These are phyloP conservation scores for Onychomys torridus DNA, from an alignment of 2,797 vertebrate species.

Conservation along the genomic window DNA sequence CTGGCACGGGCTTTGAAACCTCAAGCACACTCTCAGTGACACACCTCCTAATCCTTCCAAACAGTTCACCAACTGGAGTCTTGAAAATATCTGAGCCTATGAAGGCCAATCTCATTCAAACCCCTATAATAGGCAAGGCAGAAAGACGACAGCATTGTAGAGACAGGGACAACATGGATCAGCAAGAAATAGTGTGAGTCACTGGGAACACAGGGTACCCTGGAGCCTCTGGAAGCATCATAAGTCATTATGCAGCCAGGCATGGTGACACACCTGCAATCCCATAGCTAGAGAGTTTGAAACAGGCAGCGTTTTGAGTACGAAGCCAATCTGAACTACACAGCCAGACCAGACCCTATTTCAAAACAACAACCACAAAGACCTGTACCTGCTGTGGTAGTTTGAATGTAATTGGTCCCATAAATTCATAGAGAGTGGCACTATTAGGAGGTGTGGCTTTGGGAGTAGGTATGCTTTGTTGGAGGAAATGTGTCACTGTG, in stretches of 20 bases:
- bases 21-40: neutral
- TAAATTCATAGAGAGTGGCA: neutral
- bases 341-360: neutral
- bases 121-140: neutral
- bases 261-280: neutral
- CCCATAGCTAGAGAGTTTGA: neutral
- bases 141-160: neutral
- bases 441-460: neutral
- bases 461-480: neutral
- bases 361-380: neutral
- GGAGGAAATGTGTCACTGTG: neutral
- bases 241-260: neutral
- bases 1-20: too few species aligned
- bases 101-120: neutral
- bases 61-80: neutral
- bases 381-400: neutral
- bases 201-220: neutral
- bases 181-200: neutral
- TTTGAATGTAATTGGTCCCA: neutral
- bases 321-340: neutral
- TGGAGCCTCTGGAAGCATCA: neutral
- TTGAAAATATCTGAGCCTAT: neutral
- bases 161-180: neutral
- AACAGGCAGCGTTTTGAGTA: neutral
- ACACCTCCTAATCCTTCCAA: neutral